Evolutionary conservation across 2,888 invertebrate genomes (phyloP).

Genomic region (Tholera decimalis): DNA sequence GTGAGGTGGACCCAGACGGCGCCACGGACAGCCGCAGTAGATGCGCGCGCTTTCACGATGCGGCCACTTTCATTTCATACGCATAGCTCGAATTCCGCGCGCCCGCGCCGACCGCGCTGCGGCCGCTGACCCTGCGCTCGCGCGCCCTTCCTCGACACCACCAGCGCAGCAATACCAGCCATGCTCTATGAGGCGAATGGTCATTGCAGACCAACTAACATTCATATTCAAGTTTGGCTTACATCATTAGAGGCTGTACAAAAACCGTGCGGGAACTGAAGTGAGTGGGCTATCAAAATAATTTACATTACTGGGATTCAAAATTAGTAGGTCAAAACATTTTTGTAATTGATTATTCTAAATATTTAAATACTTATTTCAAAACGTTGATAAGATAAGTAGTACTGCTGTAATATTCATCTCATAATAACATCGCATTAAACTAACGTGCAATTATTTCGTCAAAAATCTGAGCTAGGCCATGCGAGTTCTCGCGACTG

Average conservation of each 20-base stretch:
- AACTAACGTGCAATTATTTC: background rate
- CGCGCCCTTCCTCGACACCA: conserved; percentile 86
- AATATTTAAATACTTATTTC: background rate
- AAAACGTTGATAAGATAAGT: background rate
- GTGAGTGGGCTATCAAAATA: conserved; percentile 7
- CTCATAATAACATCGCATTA: background rate
- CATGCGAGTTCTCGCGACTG: background rate
- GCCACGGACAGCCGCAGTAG: conserved; percentile 78
- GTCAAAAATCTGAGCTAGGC: background rate
- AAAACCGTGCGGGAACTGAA: background rate
- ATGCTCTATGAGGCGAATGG: conserved; percentile 53
- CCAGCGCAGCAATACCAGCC: conserved; percentile 75
- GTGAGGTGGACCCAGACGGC: conserved; percentile 76
- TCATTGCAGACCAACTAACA: conserved; percentile 38
- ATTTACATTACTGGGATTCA: conserved; percentile 1
- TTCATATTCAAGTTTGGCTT: conserved; percentile 26
- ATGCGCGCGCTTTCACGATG: conserved; percentile 91
- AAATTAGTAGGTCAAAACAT: conserved; percentile 9
- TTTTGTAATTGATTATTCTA: background rate
- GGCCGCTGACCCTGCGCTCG: conserved; percentile 91
- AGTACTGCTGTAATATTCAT: background rate
- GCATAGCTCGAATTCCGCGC: conserved; percentile 91
- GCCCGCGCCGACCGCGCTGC: conserved; percentile 86
- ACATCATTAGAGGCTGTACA: background rate
- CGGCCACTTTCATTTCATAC: conserved; percentile 91